phyloP scores from a whole-genome alignment of 2,113 vertebrate genomes.

The Aegotheles bennettii region DNA sequence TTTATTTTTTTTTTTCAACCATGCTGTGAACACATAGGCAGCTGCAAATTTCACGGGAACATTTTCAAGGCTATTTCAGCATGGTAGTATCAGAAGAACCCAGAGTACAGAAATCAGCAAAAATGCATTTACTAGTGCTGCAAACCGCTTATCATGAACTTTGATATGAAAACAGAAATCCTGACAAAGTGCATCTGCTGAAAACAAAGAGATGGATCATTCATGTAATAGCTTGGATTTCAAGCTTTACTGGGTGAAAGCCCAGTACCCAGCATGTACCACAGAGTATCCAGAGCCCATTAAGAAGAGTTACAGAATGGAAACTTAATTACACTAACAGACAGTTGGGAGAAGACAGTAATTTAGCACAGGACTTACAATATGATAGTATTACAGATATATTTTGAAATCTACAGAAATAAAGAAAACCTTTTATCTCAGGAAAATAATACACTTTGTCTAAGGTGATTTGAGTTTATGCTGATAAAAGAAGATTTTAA shows the following conservation, averaged over 20 bases:
- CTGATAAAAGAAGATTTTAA: background rate
- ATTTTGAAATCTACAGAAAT: background rate
- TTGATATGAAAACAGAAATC: background rate
- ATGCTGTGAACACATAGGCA: background rate
- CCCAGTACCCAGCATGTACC: background rate
- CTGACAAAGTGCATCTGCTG: background rate
- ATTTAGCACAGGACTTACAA: background rate
- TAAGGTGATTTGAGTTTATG: background rate
- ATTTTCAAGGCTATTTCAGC: background rate
- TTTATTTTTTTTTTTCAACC: background rate
- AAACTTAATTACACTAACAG: background rate
- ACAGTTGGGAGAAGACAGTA: background rate
- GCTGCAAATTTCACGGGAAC: background rate
- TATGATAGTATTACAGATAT: background rate
- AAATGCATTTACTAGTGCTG: background rate
- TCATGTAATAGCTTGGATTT: background rate
- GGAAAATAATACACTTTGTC: background rate
- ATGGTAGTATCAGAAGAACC: background rate
- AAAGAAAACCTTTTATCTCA: background rate
- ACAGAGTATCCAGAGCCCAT: background rate
- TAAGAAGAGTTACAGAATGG: background rate
- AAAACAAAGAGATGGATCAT: background rate
- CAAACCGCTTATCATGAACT: background rate
- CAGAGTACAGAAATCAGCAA: background rate
- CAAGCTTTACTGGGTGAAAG: background rate